These are phyloP conservation scores for Coleophora flavipennella DNA, from an alignment of 2,888 invertebrate genomes.

Conservation along the genomic window DNA sequence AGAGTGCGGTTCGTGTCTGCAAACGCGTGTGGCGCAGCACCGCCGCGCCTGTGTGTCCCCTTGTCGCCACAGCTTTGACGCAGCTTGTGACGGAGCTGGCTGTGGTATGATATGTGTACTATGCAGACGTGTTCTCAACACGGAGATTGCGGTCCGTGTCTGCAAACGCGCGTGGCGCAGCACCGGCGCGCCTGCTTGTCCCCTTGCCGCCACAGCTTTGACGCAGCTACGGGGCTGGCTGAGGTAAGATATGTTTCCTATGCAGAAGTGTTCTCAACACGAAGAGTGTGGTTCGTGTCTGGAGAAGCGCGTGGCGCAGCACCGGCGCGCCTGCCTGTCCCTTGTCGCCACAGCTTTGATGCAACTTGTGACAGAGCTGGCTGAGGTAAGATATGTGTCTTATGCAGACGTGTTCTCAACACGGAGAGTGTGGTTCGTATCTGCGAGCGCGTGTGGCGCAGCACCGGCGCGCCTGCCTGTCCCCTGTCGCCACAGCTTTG, in stretches of 20 bases:
- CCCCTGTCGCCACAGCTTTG: too few relatives aligned
- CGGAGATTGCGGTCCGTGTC: neutral
- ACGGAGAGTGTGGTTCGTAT: neutral
- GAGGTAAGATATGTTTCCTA: neutral
- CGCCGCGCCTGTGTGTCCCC: too few relatives aligned
- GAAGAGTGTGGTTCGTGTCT: too few relatives aligned
- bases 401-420: neutral
- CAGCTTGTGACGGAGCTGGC: neutral
- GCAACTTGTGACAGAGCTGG: neutral
- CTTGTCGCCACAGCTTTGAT: too few relatives aligned
- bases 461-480: neutral
- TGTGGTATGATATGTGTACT: neutral
- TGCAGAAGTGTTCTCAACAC: too few relatives aligned
- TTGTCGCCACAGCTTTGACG: too few relatives aligned
- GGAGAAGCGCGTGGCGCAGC: too few relatives aligned
- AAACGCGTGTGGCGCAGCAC: too few relatives aligned
- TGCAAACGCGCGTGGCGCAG: neutral
- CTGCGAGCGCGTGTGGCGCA: neutral
- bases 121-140: neutral
- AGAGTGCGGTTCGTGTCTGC: too few relatives aligned
- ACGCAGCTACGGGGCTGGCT: neutral
- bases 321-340: too few relatives aligned
- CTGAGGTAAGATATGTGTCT: neutral
- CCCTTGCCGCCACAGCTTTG: too few relatives aligned
- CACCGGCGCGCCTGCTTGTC: neutral